Evolutionary conservation across 2,113 vertebrate species (phyloP).

Genomic region (Micronycteris hirsuta): DNA sequence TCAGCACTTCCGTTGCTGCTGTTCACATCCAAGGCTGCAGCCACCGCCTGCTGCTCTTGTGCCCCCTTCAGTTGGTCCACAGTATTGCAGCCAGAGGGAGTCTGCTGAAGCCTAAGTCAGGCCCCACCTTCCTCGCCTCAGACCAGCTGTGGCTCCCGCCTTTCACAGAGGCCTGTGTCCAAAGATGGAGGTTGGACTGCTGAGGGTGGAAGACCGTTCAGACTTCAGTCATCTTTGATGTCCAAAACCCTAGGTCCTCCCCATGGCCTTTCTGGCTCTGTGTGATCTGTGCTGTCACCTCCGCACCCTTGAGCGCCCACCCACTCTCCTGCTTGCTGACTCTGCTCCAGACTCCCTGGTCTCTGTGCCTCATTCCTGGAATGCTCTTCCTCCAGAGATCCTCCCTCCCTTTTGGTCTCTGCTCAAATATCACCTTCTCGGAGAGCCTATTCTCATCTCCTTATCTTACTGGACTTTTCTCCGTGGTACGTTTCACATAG

Average conservation of each 20-base stretch:
- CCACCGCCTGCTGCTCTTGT: neutral
- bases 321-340: neutral
- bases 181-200: neutral
- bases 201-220: neutral
- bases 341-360: neutral
- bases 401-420: neutral
- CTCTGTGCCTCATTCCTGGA: neutral
- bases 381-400: neutral
- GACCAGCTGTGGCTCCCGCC: neutral
- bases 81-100: neutral
- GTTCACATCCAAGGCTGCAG: neutral
- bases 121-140: neutral
- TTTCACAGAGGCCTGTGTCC: neutral
- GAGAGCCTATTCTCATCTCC: neutral
- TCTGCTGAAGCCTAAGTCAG: neutral
- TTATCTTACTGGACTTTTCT: neutral
- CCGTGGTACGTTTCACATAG: neutral
- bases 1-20: neutral
- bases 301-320: neutral
- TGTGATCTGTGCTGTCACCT: no score
- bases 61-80: neutral
- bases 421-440: neutral
- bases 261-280: neutral
- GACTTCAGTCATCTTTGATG: neutral
- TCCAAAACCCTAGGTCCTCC: neutral